Percentiles rank a stretch among this genome's conserved stretches.
These are phyloP conservation scores for Acridotheres tristis DNA, from an alignment of 2,797 vertebrate genomes.

Conservation along the genomic window DNA sequence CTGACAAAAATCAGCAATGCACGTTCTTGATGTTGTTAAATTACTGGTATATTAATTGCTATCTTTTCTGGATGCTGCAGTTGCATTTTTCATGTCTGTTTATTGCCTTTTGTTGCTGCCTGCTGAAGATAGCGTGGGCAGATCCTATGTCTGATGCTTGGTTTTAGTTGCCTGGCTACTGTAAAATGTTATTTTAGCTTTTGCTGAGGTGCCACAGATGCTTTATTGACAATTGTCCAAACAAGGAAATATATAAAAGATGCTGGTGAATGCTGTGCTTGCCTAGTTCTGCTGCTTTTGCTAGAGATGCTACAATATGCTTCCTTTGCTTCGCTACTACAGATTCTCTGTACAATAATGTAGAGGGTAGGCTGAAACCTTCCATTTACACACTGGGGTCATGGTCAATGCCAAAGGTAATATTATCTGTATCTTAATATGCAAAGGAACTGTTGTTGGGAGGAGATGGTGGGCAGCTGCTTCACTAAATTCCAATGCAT, in stretches of 20 bases:
- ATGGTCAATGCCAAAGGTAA: background rate
- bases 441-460: conserved; percentile 1
- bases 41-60: conserved; percentile 36
- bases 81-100: conserved; percentile 42
- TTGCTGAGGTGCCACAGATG: conserved; percentile 52
- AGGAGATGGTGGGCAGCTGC: background rate
- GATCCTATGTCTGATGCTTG: conserved; percentile 36
- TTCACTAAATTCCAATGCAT: background rate
- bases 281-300: conserved; percentile 28
- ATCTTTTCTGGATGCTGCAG: conserved; percentile 4
- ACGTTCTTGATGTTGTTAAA: background rate
- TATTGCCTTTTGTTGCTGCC: conserved; percentile 43
- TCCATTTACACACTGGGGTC: background rate
- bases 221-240: conserved; percentile 53
- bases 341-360: background rate
- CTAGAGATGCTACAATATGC: background rate
- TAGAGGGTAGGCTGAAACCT: background rate
- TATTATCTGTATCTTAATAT: background rate
- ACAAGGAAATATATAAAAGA: conserved; percentile 25
- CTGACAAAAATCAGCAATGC: background rate
- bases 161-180: conserved; percentile 66
- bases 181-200: conserved; percentile 53
- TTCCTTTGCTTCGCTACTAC: background rate
- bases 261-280: conserved; percentile 24
- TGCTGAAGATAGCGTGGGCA: conserved; percentile 8